Conservation (phyloP, 2,113 vertebrate genomes). For the Prietella phreatophila region DNA sequence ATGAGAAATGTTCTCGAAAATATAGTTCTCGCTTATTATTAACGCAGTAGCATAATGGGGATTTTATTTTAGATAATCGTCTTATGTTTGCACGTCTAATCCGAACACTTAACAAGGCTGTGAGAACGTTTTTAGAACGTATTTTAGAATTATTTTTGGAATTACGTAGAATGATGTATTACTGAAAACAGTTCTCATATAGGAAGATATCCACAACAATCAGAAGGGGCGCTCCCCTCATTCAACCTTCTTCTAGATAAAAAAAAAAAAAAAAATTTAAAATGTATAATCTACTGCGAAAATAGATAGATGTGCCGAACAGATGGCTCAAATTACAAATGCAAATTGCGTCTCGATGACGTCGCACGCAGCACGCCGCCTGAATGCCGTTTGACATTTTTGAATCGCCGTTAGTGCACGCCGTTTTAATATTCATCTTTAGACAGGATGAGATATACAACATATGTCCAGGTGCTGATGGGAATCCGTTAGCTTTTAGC, state of each 20-base stretch:
- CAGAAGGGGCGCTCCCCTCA: not conserved
- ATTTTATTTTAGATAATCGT: not conserved
- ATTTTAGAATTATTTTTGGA: too few species aligned
- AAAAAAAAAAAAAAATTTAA: not conserved
- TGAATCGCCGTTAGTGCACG: too few species aligned
- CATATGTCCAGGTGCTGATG: not conserved
- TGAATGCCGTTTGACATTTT: not conserved
- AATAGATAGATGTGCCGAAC: not conserved
- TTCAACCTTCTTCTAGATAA: not conserved
- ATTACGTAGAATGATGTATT: not conserved
- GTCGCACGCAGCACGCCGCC: not conserved
- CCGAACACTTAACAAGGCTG: not conserved
- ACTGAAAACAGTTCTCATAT: not conserved
- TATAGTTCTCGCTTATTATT: not conserved
- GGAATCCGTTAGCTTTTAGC: not conserved
- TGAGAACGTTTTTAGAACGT: not conserved
- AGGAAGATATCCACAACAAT: not conserved
- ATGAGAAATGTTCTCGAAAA: not conserved
- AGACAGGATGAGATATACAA: not conserved
- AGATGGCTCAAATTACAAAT: not conserved
- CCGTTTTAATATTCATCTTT: not conserved
- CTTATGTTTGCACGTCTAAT: not conserved
- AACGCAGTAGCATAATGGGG: too few species aligned
- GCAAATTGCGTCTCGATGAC: not conserved
- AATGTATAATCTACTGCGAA: not conserved